A percentile compares a stretch with the other conserved stretches of the same genome.
phyloP scores from a whole-genome alignment of 1,140 invertebrate genomes.

The Eupeodes corollae region DNA sequence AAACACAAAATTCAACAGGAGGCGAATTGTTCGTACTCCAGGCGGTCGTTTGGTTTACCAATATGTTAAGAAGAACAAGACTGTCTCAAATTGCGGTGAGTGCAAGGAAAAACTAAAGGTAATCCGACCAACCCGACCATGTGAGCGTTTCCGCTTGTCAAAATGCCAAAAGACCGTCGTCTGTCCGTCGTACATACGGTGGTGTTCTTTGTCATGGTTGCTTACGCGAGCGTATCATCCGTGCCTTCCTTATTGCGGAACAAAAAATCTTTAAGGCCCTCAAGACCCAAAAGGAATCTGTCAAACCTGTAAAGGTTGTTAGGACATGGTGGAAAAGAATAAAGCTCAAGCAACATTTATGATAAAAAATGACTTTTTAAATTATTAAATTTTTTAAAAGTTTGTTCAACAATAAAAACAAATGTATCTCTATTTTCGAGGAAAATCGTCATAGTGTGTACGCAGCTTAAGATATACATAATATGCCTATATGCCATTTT shows the following conservation, averaged over 20 bases:
- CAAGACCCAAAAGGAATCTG: conserved; percentile 69
- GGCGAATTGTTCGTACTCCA: conserved; percentile 86
- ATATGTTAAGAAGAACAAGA: conserved; percentile 92
- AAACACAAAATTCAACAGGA: conserved; percentile 93
- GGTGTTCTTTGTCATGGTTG: conserved; percentile 94
- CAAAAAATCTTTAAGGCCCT: conserved; percentile 94
- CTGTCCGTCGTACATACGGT: conserved; percentile 90
- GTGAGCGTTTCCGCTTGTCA: conserved; percentile 81
- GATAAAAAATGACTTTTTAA: too few relatives aligned
- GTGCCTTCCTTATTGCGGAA: conserved; percentile 97
- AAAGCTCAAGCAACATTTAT: too few relatives aligned
- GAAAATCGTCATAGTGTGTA: too few relatives aligned
- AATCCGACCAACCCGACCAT: conserved; percentile 81
- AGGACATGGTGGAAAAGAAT: too few relatives aligned
- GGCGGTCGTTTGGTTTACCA: conserved; percentile 94
- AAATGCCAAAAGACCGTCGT: conserved; percentile 90
- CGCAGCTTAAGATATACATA: too few relatives aligned
- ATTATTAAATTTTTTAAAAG: too few relatives aligned
- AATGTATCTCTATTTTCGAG: too few relatives aligned
- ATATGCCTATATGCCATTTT: too few relatives aligned
- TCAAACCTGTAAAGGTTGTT: conserved; percentile 27
- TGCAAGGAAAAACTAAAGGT: conserved; percentile 92
- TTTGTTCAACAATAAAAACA: too few relatives aligned
- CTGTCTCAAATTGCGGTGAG: conserved; percentile 89
- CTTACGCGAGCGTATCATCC: conserved; percentile 89